Base-by-base conservation (phyloP, 2,797 vertebrate genomes). In the Champsocephalus esox region DNA sequence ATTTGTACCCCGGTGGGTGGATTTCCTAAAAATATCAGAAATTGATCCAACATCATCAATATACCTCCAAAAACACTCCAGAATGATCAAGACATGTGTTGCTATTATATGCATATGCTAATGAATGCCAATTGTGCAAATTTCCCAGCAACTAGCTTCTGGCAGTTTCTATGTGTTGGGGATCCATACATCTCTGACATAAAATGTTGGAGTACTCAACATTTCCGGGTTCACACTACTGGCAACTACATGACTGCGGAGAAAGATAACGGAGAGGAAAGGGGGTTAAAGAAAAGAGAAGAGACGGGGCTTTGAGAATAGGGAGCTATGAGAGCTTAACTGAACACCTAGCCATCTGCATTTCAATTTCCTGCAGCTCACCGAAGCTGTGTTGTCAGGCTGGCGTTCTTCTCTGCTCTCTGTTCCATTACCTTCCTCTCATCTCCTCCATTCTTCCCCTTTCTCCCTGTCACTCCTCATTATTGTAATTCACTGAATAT, bases 321-420 rank as follows among this genome's bases (percentile, higher is more conserved):
- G 19, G 51, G 50, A 66, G 63, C 52, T 77, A 43, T n/a, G 48
- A 67, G 69, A 67, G 78, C 82, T 77, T 72, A 79, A 69, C 73
- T 49, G 65, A 77, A 70, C 50, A 73, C 8, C 34, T 13, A 17
- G 16, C 59, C 66, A 77, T 83, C 70, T 83, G 80, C 75, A 79
- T 82, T 83, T 87, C 82, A 80, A 72, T 80, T 73, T 76, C 67
- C 62, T 58, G 34, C 76, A 24, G 32, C 76, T 81, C n/a, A 68
- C 70, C 62, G 46, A 70, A 16, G 66, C 69, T 75, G 50, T 43
- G 49, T 21, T 84, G 67, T 68, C 74, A 71, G 52, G 52, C 60
- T n/a, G 3, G 34, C 54, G 48, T 54, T 76, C n/a, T 46, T 58
- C 61, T 34, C 67, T 67, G 12, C 12, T 63, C 61, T 59, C 19